phyloP scores from a whole-genome alignment of 2,888 invertebrate genomes.

The Drosophila anceps region DNA sequence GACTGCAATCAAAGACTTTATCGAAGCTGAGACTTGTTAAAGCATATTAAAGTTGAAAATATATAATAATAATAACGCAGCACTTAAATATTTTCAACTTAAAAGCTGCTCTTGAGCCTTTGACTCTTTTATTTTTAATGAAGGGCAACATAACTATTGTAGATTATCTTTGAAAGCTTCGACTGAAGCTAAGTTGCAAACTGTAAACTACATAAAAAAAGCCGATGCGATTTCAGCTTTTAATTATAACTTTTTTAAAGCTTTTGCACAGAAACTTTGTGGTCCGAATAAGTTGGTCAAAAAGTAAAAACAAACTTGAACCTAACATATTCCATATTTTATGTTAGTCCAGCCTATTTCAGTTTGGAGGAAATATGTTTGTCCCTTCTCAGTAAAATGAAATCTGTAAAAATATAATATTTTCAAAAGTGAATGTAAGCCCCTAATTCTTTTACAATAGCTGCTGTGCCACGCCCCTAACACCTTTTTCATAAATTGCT shows the following conservation, averaged over 20 bases:
- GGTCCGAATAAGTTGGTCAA: background rate
- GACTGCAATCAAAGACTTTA: constrained; percentile 20
- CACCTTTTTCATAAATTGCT: background rate
- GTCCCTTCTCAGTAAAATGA: background rate
- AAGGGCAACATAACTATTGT: background rate
- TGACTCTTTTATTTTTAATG: background rate
- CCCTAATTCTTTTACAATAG: background rate
- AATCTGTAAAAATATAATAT: background rate
- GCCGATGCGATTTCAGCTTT: background rate
- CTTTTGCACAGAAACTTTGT: background rate
- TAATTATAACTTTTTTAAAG: constrained; percentile 3
- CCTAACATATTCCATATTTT: background rate
- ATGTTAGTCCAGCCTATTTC: background rate
- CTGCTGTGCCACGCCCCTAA: background rate
- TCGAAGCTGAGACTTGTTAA: constrained; percentile 7
- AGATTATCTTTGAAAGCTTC: background rate
- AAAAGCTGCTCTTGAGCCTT: too few species aligned
- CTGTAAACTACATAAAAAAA: background rate
- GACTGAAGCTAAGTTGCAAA: background rate
- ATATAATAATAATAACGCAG: background rate
- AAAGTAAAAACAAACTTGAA: background rate
- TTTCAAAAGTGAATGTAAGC: too few species aligned
- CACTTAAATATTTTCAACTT: background rate
- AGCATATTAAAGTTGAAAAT: constrained; percentile 1
- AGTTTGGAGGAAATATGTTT: background rate